Base-by-base conservation (phyloP, 2,888 invertebrate genomes). In the Laothoe populi region DNA sequence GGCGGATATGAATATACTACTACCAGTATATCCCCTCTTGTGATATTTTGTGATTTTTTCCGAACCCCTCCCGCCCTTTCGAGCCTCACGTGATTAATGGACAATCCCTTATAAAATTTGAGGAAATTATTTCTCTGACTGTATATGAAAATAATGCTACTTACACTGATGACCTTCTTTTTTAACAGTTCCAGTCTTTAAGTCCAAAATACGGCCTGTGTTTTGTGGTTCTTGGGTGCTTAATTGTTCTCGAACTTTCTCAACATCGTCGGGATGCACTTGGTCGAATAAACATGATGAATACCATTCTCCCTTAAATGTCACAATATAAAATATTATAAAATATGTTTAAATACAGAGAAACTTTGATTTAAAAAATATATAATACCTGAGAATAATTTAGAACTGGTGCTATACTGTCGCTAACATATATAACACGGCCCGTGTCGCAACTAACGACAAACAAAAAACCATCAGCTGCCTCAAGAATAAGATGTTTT, bases 181-280 rank as follows among this genome's bases (percentile, higher is more conserved):
- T 86, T 99, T 99, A 11, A 99, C 99, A 5, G 99, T 99, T 63
- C 99, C 99, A 61, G 99, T 99, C 93, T 99, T 99, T 61, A 99
- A 94, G 89, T 99, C 99, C 68, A 99, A 93, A 72, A 99, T 98
- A 64, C 99, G 95, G 7, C 99, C 99, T 0, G 97, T 96, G 83
- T 98, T 98, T 83, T 98, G 98, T 23, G 98, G 98, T 86, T 99
- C 99, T 82, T 98, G 98, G 0, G 99, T 99, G 67, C 98, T 98
- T 63, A 99, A 93, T 86, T 99, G 99, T 86, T 99, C 99, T 46
- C 99, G 94, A 57, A 99, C 98, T 87, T 98, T 97, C 81, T 99
- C 99, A 35, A 98, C 96, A 87, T 99, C 99, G 83, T 99, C 99
- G 0, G 99, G 98, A 91, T 99, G 99, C 58, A 99, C 96, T 88